phyloP scores from a whole-genome alignment of 2,113 vertebrate genomes.

The Bujurquina vittata region DNA sequence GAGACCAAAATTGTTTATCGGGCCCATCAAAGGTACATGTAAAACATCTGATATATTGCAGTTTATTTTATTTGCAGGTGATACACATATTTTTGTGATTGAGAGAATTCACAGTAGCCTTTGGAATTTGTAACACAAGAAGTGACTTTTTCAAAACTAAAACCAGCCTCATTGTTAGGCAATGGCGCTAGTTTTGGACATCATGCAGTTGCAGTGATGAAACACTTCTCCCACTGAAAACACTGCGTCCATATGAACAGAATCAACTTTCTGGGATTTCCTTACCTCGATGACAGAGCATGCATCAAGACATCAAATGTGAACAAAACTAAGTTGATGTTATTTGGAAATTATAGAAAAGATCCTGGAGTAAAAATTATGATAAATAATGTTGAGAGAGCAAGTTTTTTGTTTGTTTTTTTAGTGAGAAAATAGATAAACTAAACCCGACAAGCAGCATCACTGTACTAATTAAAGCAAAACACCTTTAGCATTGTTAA shows the following conservation, averaged over 20 bases:
- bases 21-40: too few species aligned
- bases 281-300: background rate
- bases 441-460: too few species aligned
- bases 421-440: too few species aligned
- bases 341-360: background rate
- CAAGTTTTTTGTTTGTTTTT: too few species aligned
- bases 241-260: background rate
- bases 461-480: too few species aligned
- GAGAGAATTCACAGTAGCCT: too few species aligned
- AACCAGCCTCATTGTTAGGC: background rate
- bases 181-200: background rate
- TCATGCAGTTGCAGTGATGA: background rate
- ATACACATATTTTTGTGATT: too few species aligned
- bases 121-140: background rate
- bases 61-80: too few species aligned
- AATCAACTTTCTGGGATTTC: background rate
- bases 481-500: background rate
- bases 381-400: background rate
- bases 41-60: too few species aligned
- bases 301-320: accelerated
- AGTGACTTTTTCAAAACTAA: background rate
- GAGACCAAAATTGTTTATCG: too few species aligned
- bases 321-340: background rate
- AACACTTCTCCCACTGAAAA: background rate
- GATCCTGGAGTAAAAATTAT: background rate